Base-by-base conservation (phyloP, 2,113 vertebrate genomes). In the Pteruthius melanotis region DNA sequence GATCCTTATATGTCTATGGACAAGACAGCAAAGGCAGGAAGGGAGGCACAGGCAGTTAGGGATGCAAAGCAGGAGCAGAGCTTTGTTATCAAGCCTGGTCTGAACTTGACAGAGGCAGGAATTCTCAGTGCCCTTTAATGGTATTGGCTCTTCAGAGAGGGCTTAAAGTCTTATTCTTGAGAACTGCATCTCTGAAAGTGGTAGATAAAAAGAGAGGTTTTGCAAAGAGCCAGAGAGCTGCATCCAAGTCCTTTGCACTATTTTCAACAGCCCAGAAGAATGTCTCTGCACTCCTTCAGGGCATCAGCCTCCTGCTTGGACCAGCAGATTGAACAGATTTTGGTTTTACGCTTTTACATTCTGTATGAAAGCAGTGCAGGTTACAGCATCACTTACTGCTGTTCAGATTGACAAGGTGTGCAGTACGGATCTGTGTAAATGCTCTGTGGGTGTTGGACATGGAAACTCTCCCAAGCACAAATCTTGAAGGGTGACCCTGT, bases 81-180 rank as follows among this genome's bases (percentile, higher is more conserved):
- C 27, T 92, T 69, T 78, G 72, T 74, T 96, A 88, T 90, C 88
- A 86, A 47, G 56, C 24, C n/a, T 35, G n/a, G n/a, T 27, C 79
- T 90, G 66, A 91, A 82, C 52, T 49, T 47, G 31, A 69, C 24
- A 76, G 84, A 87, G 33, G 15, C 65, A 76, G 63, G 26, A 45
- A 69, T 70, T 78, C 66, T 44, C 92, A 42, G 71, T 86, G 83
- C 83, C 91, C 83, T 97, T 96, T 93, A 86, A 92, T 63, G 86
- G 83, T n/a, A 69, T 44, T 86, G 72, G 42, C 4, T 83, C 31
- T 88, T 80, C n/a, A 70, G 42, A 23, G 17, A 81, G 27, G 20
- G 64, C 71, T 97, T 90, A 96, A 92, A 86, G 70, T 83, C 83
- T 83, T 80, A 71, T 15, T 88, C 68, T 42, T 33, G 15, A 70